phyloP scores from a whole-genome alignment of 64 coral and sea anemone species.

The Actinia tenebrosa region DNA sequence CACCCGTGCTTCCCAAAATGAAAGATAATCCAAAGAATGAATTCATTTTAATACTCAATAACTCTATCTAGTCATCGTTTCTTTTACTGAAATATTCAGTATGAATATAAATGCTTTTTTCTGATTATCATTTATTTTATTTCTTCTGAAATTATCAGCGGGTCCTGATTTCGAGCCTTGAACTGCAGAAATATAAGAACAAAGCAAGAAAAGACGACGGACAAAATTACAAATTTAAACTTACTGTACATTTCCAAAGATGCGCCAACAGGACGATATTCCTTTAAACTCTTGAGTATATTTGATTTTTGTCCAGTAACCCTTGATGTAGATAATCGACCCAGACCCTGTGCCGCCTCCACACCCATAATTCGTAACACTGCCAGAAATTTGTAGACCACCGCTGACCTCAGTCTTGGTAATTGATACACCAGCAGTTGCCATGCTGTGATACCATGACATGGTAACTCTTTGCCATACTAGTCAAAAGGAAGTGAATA shows the following conservation, averaged over 20 bases:
- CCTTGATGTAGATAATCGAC: constrained; percentile 24
- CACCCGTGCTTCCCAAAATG: too few relatives aligned
- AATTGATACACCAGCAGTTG: background rate
- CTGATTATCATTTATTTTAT: too few relatives aligned
- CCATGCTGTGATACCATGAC: constrained; percentile 32
- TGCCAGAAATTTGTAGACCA: constrained; percentile 16
- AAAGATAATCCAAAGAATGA: too few relatives aligned
- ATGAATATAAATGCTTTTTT: too few relatives aligned
- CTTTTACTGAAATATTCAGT: too few relatives aligned
- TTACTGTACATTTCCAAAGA: constrained; percentile 36
- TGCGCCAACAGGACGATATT: constrained; percentile 29
- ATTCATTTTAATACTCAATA: too few relatives aligned
- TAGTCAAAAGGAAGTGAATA: background rate
- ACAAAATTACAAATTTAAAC: background rate
- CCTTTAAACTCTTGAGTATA: constrained; percentile 43
- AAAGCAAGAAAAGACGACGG: too few relatives aligned
- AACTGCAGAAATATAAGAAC: too few relatives aligned
- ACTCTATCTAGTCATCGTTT: too few relatives aligned
- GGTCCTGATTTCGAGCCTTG: too few relatives aligned
- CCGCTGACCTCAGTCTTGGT: constrained; percentile 13
- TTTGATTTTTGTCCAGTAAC: constrained; percentile 41
- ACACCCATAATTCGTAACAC: constrained; percentile 25
- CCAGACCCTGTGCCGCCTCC: background rate
- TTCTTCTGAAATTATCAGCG: too few relatives aligned
- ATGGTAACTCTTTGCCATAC: constrained; percentile 28